These are phyloP conservation scores for Rynchops niger DNA, from an alignment of 2,113 vertebrate genomes.

Conservation along the genomic window DNA sequence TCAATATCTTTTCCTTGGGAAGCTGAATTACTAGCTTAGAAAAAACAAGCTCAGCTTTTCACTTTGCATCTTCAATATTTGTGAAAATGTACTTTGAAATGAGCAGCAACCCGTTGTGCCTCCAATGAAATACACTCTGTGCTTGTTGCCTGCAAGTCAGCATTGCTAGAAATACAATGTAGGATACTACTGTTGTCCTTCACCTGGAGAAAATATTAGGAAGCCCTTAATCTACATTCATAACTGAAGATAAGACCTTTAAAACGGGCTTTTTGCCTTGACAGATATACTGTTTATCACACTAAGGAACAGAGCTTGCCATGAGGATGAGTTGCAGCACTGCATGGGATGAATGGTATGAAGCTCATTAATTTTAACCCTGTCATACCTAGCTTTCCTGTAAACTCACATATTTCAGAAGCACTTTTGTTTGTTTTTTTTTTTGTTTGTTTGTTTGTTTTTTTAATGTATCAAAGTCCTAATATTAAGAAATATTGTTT, in stretches of 20 bases:
- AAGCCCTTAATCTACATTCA: not conserved
- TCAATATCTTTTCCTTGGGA: not conserved
- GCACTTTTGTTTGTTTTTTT: not conserved
- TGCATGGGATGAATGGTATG: not conserved
- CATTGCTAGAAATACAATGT: not conserved
- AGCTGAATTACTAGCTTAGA: not conserved
- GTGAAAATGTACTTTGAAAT: not conserved
- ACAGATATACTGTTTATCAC: not conserved
- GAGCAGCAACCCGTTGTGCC: accelerated
- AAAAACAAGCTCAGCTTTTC: not conserved
- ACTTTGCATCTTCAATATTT: not conserved
- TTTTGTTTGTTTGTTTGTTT: too few species aligned
- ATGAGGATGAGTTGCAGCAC: not conserved
- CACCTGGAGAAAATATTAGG: not conserved
- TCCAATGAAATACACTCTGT: not conserved
- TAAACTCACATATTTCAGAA: not conserved
- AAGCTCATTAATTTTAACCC: not conserved
- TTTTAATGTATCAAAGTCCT: not conserved
- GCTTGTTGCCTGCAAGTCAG: not conserved
- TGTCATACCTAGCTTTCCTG: not conserved
- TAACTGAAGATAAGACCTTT: not conserved
- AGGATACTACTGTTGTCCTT: not conserved
- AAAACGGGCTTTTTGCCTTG: not conserved
- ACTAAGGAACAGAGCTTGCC: not conserved
- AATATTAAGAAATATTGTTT: not conserved